A percentile compares a stretch with the other conserved stretches of the same genome.
These are phyloP conservation scores for Meghimatium bilineatum DNA, from an alignment of 2,888 invertebrate species.

Conservation along the genomic window DNA sequence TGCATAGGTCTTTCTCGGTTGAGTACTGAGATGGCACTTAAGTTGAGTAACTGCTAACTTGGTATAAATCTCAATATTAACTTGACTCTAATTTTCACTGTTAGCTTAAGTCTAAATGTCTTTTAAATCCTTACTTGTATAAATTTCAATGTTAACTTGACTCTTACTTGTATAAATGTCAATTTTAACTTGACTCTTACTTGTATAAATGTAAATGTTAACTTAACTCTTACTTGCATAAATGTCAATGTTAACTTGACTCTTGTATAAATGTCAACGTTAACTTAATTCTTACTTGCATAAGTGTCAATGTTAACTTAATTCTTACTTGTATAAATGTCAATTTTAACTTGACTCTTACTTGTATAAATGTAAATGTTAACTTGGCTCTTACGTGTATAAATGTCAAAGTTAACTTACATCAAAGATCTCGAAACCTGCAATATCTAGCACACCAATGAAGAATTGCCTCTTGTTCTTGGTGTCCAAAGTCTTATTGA, in stretches of 20 bases:
- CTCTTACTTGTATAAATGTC: not conserved
- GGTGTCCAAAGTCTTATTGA: slow-evolving; percentile 99
- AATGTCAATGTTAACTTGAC: no score
- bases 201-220: no score
- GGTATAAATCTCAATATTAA: no score
- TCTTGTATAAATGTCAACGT: not conserved
- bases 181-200: not conserved
- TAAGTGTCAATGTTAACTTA: not conserved
- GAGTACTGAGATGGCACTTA: no score
- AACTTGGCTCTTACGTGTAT: not conserved
- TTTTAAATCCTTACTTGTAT: not conserved
- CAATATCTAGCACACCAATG: slow-evolving; percentile 99
- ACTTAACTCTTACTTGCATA: no score
- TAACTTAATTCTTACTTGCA: not conserved
- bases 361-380: not conserved
- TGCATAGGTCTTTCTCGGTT: no score
- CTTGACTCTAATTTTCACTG: no score
- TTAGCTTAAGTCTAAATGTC: no score
- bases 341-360: not conserved
- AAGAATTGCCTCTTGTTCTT: slow-evolving; percentile 98
- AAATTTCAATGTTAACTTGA: not conserved
- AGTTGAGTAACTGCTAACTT: no score
- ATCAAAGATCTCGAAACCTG: slow-evolving; percentile 99
- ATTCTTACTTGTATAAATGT: not conserved
- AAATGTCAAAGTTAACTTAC: slow-evolving; percentile 57